Conservation (phyloP, 1,140 invertebrate genomes). For the Cotesia typhae region DNA sequence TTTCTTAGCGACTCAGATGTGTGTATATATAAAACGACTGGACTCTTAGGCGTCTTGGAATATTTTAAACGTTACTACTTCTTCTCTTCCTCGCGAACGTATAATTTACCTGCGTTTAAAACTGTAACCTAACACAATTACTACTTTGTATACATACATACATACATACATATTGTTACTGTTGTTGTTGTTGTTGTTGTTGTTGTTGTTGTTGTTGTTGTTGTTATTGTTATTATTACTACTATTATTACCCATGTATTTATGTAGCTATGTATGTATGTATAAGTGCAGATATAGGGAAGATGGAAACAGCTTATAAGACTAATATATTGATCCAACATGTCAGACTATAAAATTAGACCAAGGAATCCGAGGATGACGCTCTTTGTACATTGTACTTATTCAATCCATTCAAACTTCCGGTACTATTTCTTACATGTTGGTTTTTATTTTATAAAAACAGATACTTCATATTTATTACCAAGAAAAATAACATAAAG, state of each 20-base stretch:
- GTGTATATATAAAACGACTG: constrained; percentile 31
- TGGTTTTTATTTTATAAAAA: too few relatives aligned
- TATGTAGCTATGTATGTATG: constrained; percentile 5
- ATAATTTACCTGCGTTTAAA: constrained; percentile 62
- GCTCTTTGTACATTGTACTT: background rate
- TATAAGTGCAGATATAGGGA: background rate
- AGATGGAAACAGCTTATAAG: constrained; percentile 38
- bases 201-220: too few relatives aligned
- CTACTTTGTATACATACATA: constrained; percentile 38
- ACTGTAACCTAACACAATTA: constrained; percentile 64
- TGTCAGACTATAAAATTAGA: constrained; percentile 58
- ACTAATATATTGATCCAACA: constrained; percentile 60
- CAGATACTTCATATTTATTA: too few relatives aligned
- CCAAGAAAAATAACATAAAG: too few relatives aligned
- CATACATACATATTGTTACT: background rate
- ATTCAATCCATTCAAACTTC: background rate
- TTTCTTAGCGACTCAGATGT: constrained; percentile 51
- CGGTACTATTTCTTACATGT: background rate
- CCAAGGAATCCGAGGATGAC: constrained; percentile 14
- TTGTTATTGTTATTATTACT: too few relatives aligned
- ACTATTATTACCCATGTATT: too few relatives aligned
- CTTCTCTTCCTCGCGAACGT: constrained; percentile 46
- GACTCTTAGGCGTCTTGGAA: constrained; percentile 46
- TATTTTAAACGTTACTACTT: constrained; percentile 52
- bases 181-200: too few relatives aligned